phyloP scores from a whole-genome alignment of 2,113 vertebrate genomes.

The Addax nasomaculatus region DNA sequence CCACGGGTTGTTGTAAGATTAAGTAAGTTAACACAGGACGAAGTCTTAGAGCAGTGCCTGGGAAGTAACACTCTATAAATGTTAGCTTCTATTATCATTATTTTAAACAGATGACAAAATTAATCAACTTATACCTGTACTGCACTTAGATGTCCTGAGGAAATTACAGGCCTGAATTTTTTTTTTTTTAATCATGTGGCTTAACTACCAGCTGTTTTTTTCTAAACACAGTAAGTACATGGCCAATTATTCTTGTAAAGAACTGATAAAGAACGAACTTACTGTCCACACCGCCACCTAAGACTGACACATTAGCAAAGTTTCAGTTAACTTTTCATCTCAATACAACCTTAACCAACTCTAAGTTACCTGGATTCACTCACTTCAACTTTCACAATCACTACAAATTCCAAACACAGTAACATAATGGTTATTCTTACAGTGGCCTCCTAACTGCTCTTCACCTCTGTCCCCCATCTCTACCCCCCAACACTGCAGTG shows the following conservation, averaged over 20 bases:
- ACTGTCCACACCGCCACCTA: background rate
- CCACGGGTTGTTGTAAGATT: background rate
- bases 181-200: background rate
- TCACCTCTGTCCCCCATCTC: too few species aligned
- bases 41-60: background rate
- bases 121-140: constrained; percentile 23
- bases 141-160: background rate
- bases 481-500: background rate
- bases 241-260: constrained; percentile 21
- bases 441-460: background rate
- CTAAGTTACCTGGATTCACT: background rate
- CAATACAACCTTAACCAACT: background rate
- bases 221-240: background rate
- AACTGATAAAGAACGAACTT: background rate
- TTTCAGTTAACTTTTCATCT: constrained; percentile 11
- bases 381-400: background rate
- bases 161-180: background rate
- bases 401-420: background rate
- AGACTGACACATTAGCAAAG: background rate
- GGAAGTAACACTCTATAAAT: constrained; percentile 6
- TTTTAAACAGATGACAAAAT: constrained; percentile 39
- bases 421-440: background rate
- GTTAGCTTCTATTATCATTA: background rate
- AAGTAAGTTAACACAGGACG: background rate
- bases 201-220: constrained; percentile 16